Conservation (phyloP, 2,113 vertebrate genomes). For the Felis chaus region DNA sequence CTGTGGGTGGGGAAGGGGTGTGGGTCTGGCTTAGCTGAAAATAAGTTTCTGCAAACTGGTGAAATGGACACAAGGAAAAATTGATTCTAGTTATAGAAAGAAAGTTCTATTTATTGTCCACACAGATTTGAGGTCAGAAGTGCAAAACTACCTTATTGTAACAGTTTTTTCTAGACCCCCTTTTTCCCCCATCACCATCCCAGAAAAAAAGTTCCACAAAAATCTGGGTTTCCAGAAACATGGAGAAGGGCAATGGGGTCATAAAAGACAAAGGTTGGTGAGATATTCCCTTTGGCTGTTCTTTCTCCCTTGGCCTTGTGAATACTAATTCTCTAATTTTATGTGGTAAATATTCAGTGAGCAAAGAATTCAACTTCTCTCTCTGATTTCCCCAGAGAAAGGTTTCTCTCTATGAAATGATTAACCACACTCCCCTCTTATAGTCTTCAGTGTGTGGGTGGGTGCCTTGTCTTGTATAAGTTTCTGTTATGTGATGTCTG, state of each 20-base stretch:
- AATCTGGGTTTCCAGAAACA: background rate
- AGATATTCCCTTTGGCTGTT: fast-evolving
- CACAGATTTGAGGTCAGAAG: background rate
- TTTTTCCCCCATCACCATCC: background rate
- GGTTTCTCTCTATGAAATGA: slow-evolving; percentile 31
- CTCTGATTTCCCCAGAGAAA: background rate
- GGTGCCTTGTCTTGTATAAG: background rate
- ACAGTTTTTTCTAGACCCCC: background rate
- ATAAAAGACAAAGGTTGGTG: background rate
- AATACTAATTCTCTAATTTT: background rate
- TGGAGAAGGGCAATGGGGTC: background rate
- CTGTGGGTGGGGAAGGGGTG: fast-evolving
- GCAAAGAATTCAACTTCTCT: background rate
- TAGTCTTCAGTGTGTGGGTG: background rate
- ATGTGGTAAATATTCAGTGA: background rate
- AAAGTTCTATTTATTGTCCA: background rate
- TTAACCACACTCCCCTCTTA: background rate
- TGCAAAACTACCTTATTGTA: background rate
- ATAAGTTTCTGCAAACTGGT: background rate
- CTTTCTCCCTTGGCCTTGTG: background rate
- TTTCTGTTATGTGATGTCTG: slow-evolving; percentile 61
- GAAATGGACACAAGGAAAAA: background rate
- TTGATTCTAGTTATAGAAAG: background rate
- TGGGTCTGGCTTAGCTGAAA: background rate
- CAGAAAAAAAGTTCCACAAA: background rate